Conservation (phyloP, 30 jellyfish, hydroid and myxozoan genomes). For the Pseudorhiza aurosa region DNA sequence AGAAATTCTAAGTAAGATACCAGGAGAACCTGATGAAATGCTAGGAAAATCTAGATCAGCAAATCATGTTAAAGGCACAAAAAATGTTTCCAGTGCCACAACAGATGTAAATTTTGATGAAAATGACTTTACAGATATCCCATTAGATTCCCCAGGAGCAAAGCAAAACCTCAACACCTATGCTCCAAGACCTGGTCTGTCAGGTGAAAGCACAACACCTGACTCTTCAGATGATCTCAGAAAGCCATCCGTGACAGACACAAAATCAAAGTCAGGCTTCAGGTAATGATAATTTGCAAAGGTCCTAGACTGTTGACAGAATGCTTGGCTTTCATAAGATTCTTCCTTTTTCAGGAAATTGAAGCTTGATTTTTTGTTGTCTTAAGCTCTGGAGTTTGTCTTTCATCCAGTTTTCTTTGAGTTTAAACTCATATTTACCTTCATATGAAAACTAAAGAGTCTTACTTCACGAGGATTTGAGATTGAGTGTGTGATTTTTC, state of each 20-base stretch:
- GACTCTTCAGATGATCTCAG: slow-evolving; percentile 44
- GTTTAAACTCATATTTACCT: no score
- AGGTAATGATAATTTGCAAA: no score
- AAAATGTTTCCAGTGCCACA: background rate
- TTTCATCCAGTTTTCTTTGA: no score
- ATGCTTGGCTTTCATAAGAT: no score
- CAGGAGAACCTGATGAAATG: slow-evolving; percentile 20
- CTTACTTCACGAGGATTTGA: no score
- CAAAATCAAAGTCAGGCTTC: slow-evolving; percentile 80
- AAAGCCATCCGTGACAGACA: slow-evolving; percentile 81
- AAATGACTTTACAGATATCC: slow-evolving; percentile 80
- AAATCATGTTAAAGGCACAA: background rate
- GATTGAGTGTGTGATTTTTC: no score
- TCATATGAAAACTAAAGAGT: no score
- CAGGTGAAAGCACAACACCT: slow-evolving; percentile 15
- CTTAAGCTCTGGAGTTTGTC: no score
- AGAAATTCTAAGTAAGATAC: slow-evolving; percentile 25
- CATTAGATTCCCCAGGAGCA: slow-evolving; percentile 66
- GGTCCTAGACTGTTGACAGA: no score
- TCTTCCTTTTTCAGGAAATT: no score
- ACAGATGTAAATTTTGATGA: slow-evolving; percentile 36
- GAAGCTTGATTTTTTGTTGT: no score
- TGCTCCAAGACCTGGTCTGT: slow-evolving; percentile 66
- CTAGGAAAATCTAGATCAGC: slow-evolving; percentile 39
- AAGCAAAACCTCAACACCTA: slow-evolving; percentile 68